Evolutionary conservation across 2,888 invertebrate genomes (phyloP), one percentile per base, ranked within the genome.

Genomic region (Monoplex corrugatus): DNA sequence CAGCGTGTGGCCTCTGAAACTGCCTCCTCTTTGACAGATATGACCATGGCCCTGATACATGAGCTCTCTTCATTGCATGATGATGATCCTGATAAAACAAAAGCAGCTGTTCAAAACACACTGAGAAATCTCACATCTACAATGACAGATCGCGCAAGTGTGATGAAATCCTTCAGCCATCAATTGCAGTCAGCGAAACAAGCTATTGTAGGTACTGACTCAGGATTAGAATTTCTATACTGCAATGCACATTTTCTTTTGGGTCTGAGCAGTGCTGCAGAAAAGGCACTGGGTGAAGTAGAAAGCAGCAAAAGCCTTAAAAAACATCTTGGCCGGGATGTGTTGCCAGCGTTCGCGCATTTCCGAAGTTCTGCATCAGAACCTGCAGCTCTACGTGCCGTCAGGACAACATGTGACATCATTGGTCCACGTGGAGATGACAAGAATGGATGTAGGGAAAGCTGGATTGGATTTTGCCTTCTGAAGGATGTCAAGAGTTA

Each of bases 221-320:
- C 28, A 8, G 68, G 68, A 28, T n/a, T 68, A 28, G 68, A 68
- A 28, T 68, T 68, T 68, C 2, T 68, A n/a, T 68, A 23, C 68
- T 68, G 68, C 68, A 68, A 68, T 68, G 68, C 68, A 0, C 68
- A 68, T 68, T 68, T 68, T 68, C 68, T 68, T 13, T n/a, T 68
- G 8, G 68, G 68, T n/a, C 28, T 13, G 16, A 68, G 68, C 68
- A 23, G 6, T 68, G 16, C 68, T 23, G 68, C 68, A 1, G 68
- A 68, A 28, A 68, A 68, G n/a, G 28, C 68, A 8, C n/a, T 68
- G 19, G 19, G 6, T 28, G 2, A 23, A 6, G 6, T 68, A 6
- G 68, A 68, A n/a, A 28, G n/a, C 6, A 8, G 6, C 28, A 28
- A 23, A n/a, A n/a, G 68, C 16, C 8, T 13, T 6, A 68, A n/a